A percentile compares a stretch with the other conserved stretches of the same genome.
Evolutionary conservation across 92 coral and sea anemone species (phyloP).

Genomic region (Epizoanthus ramosus): DNA sequence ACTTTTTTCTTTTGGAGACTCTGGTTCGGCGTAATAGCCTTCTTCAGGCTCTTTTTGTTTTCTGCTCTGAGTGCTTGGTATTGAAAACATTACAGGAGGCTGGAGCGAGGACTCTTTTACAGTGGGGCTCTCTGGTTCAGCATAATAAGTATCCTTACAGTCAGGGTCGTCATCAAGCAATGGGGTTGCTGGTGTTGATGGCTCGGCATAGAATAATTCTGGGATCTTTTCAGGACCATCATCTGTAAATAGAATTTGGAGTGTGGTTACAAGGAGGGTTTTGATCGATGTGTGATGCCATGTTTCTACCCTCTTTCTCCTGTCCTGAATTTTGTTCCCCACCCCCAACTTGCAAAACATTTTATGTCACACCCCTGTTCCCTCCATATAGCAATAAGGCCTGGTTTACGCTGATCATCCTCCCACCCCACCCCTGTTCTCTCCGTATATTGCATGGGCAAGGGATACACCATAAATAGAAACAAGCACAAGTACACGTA

Average conservation of each 20-base stretch:
- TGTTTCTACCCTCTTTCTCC: too few relatives aligned
- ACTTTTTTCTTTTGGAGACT: slow-evolving; percentile 20
- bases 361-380: too few relatives aligned
- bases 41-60: slow-evolving; percentile 30
- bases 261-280: background rate
- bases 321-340: too few relatives aligned
- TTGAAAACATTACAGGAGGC: background rate
- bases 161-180: slow-evolving; percentile 17
- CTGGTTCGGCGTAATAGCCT: slow-evolving; percentile 52
- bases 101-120: slow-evolving; percentile 14
- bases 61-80: background rate
- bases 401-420: too few relatives aligned
- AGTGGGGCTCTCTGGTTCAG: slow-evolving; percentile 61
- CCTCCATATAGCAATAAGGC: too few relatives aligned
- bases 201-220: slow-evolving; percentile 69
- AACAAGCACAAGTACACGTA: too few relatives aligned
- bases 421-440: too few relatives aligned
- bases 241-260: background rate
- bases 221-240: slow-evolving; percentile 27
- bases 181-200: slow-evolving; percentile 49
- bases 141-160: slow-evolving; percentile 50
- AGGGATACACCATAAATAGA: too few relatives aligned
- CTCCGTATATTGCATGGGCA: too few relatives aligned
- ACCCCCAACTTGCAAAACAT: too few relatives aligned
- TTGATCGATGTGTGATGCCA: too few relatives aligned